Percentiles rank a stretch among this genome's conserved stretches.
These are phyloP conservation scores for Athetis lepigone DNA, from an alignment of 2,888 invertebrate species.

Conservation along the genomic window DNA sequence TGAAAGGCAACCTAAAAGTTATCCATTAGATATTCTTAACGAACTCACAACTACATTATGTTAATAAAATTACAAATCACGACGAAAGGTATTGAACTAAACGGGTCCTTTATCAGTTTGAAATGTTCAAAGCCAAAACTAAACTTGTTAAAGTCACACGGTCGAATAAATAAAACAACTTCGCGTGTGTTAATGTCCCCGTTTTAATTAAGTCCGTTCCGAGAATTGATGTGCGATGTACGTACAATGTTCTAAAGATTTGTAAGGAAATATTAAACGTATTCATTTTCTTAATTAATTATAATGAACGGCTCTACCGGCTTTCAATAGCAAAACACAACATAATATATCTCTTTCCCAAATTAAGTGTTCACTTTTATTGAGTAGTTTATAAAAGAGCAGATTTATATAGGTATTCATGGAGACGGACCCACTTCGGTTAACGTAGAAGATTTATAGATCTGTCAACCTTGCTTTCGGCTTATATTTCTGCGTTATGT, in stretches of 20 bases:
- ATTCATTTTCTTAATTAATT: constrained; percentile 72
- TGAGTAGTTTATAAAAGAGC: constrained; percentile 45
- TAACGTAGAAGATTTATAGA: constrained; percentile 57
- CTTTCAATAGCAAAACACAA: constrained; percentile 47
- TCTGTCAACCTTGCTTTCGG: constrained; percentile 57
- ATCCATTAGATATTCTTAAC: constrained; percentile 80
- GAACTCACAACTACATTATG: constrained; percentile 72
- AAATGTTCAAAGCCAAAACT: constrained; percentile 72
- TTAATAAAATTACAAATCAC: constrained; percentile 77
- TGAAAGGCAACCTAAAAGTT: constrained; percentile 88
- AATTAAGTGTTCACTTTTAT: constrained; percentile 51
- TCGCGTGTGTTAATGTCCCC: constrained; percentile 70
- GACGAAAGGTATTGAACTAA: constrained; percentile 72
- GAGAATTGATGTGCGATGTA: constrained; percentile 63
- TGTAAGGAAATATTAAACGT: constrained; percentile 64
- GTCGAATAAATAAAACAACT: constrained; percentile 78
- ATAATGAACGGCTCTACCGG: constrained; percentile 54
- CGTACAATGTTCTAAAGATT: constrained; percentile 64
- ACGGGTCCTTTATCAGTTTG: constrained; percentile 75
- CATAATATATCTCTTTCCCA: constrained; percentile 46
- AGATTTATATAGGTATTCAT: constrained; percentile 58
- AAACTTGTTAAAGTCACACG: constrained; percentile 80
- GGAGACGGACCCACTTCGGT: constrained; percentile 58
- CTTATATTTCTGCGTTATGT: constrained; percentile 47
- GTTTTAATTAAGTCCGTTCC: constrained; percentile 70